phyloP scores from a whole-genome alignment of 2,888 invertebrate genomes.

The Cenopis cana region DNA sequence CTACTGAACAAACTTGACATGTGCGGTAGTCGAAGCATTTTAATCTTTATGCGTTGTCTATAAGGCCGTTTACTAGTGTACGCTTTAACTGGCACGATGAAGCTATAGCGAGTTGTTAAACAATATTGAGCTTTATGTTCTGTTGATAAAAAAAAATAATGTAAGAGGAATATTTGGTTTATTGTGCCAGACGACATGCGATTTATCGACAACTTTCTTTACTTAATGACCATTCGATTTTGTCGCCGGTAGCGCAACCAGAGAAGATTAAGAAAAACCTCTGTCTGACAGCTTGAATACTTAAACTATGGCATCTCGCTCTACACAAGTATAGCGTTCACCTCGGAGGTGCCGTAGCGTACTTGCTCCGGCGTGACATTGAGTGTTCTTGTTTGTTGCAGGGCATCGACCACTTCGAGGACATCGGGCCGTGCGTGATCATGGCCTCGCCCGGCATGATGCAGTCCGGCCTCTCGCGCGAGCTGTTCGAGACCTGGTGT shows the following conservation, averaged over 20 bases:
- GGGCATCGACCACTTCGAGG: slow-evolving; percentile 99
- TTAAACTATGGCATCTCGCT: no score
- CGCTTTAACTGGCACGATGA: background rate
- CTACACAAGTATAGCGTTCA: no score
- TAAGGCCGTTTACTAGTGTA: slow-evolving; percentile 3
- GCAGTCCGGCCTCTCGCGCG: slow-evolving; percentile 98
- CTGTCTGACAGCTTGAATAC: no score
- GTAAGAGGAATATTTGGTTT: no score
- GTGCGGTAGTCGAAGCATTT: background rate
- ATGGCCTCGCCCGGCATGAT: slow-evolving; percentile 99
- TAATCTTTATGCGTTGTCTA: background rate
- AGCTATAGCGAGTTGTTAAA: background rate
- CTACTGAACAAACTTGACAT: background rate
- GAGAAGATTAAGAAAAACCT: no score
- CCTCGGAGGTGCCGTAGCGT: no score
- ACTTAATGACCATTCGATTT: no score
- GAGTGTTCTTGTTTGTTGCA: slow-evolving; percentile 58
- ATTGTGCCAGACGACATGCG: background rate
- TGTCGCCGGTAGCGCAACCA: no score
- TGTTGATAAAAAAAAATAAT: background rate
- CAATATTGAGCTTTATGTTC: background rate
- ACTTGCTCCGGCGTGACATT: no score
- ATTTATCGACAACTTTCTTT: background rate
- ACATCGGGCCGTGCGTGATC: slow-evolving; percentile 99
- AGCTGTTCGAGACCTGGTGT: slow-evolving; percentile 99